Percentiles rank a stretch among this genome's conserved stretches.
These are phyloP conservation scores for Lepeophtheirus salmonis DNA, from an alignment of 1,140 invertebrate genomes.

Conservation along the genomic window DNA sequence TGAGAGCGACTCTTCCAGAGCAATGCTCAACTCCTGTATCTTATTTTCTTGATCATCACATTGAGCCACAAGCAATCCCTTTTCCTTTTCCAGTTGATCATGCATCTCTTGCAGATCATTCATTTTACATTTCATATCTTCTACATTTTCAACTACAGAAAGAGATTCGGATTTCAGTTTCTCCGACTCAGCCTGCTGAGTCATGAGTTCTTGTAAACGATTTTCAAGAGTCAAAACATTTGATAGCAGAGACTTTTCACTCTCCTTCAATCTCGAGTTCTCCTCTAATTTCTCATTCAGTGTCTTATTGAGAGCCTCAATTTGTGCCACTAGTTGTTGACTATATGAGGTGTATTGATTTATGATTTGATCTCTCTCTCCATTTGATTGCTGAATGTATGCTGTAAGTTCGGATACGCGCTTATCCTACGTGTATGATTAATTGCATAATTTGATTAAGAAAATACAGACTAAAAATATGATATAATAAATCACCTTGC, in stretches of 20 bases:
- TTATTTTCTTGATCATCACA: not conserved
- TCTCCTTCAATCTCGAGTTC: not conserved
- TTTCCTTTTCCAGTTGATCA: not conserved
- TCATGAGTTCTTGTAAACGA: not conserved
- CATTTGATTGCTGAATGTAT: conserved; percentile 10
- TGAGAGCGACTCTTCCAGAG: not conserved
- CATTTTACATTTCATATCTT: no score
- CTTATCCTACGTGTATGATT: not conserved
- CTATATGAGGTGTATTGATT: conserved; percentile 10
- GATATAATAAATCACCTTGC: no score
- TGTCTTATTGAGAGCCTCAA: conserved; percentile 1
- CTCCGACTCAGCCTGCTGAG: not conserved
- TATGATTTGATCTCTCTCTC: conserved; percentile 11
- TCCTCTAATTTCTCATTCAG: conserved; percentile 7
- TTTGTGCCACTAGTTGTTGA: conserved; percentile 11
- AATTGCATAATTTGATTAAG: no score
- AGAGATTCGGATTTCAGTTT: not conserved
- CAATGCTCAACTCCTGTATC: not conserved
- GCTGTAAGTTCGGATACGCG: conserved; percentile 1
- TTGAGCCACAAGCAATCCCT: not conserved
- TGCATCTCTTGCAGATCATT: no score
- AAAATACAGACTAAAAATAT: no score
- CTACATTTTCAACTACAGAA: not conserved
- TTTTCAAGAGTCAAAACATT: not conserved
- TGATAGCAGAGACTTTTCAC: not conserved